Evolutionary conservation across 2,888 invertebrate species (phyloP), one percentile per base, ranked within the genome.

Genomic region (Scrobipalpa costella): DNA sequence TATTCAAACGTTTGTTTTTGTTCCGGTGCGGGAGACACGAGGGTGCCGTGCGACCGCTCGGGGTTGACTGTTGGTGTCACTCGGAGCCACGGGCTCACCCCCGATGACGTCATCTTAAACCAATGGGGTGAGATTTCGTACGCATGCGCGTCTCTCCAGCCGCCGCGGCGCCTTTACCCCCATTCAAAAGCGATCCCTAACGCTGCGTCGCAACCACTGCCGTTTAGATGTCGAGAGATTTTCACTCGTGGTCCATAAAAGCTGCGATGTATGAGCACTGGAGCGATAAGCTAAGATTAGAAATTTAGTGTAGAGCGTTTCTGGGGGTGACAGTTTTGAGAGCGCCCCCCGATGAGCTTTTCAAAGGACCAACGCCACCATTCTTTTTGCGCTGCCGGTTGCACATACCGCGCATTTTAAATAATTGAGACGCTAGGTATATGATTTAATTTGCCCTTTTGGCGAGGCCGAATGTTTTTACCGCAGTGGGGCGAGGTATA

Each of bases 371-470:
- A 86, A 81, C 83, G 78, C 77, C 80, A 80, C 81, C 79, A 84
- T 88, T 86, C 83, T 86, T 90, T 89, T 88, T 81, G 82, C 80
- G 78, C 84, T 83, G 83, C 80, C 79, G 74, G 78, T 84, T 77
- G 79, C 83, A 80, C 80, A 77, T 76, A 81, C 80, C 80, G 82
- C 83, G 83, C 81, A 80, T 85, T 87, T 83, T 81, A 82, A 86
- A 90, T 89, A 90, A 90, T 87, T 88, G 88, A 90, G 88, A 86
- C 80, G 84, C 80, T 78, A 71, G 76, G 77, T 85, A 79, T 89
- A 88, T 88, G 88, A 89, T 90, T 90, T 90, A 89, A 90, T 90
- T 90, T 89, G 87, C 86, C 83, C 83, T 85, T 84, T 88, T 80
- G 78, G 79, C 80, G 76, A 76, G 75, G 75, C 74, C 75, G 73